Percentiles rank a stretch among this genome's conserved stretches.
Evolutionary conservation across 2,888 invertebrate species (phyloP).

Genomic region (Conus canariensis): DNA sequence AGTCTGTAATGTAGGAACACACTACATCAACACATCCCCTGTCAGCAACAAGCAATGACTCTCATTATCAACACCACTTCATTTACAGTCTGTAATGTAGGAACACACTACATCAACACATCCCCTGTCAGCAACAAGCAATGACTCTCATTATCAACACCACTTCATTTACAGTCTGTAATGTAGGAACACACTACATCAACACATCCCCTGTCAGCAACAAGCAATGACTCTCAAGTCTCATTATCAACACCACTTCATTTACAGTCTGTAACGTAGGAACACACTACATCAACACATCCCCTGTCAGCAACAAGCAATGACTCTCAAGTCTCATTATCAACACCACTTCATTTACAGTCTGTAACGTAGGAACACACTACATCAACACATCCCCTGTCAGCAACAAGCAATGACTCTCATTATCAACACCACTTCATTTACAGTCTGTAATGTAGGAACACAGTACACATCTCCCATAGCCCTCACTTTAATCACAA

Average conservation of each 20-base stretch:
- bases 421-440: neutral
- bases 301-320: constrained; percentile 81
- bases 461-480: no score
- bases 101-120: no score
- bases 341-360: neutral
- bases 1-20: no score
- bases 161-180: neutral
- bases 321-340: neutral
- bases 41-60: constrained; percentile 81
- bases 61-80: neutral
- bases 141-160: neutral
- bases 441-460: neutral
- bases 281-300: no score
- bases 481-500: no score
- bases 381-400: neutral
- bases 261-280: neutral
- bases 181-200: no score
- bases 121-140: constrained; percentile 81
- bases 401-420: constrained; percentile 81
- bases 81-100: neutral
- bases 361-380: no score
- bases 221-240: constrained; percentile 77
- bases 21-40: neutral
- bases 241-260: neutral
- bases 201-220: constrained; percentile 79